Base-by-base conservation (phyloP, 2,888 invertebrate species). In the Leucoma salicis region DNA sequence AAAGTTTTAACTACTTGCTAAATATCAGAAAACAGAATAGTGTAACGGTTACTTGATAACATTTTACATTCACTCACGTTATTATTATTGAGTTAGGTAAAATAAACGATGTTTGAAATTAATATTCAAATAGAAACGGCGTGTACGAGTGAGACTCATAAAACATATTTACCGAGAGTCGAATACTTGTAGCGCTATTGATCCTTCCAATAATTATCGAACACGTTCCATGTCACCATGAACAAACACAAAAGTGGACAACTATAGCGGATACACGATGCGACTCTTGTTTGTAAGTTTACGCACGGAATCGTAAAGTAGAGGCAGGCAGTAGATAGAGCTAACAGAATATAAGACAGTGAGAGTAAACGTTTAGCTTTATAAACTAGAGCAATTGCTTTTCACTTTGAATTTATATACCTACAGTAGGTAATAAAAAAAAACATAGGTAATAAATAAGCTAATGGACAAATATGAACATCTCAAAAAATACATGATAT, bases 191-290 rank as follows among this genome's bases (percentile, higher is more conserved):
- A 72, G 78, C 74, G 68, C 74, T 83, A 89, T 89, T 89, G 88
- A 87, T 89, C 87, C 87, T 89, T 89, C 87, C 82, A 88, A 89
- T 89, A 89, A 89, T 88, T 88, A 89, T 89, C 84, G 89, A 79
- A 82, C 89, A 89, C 85, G 88, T 88, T 88, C 85, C 85, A 78
- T 88, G 87, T 86, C 84, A 82, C 85, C 79, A 82, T 80, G 83
- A 80, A 83, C 82, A 84, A 86, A 89, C 71, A 87, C 72, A 74
- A 82, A 81, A 78, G 82, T 79, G 73, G 78, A 76, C 74, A 74
- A 76, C 78, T 74, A 66, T 82, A 75, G 77, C 77, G 76, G 81
- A 82, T 78, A 82, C 74, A 64, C 68, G 68, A 63, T 59, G 66
- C 57, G 70, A 59, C 61, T 67, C 61, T 70, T 81, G 81, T 85